phyloP scores from a whole-genome alignment of 2,797 vertebrate genomes.

The Falco novaeseelandiae region DNA sequence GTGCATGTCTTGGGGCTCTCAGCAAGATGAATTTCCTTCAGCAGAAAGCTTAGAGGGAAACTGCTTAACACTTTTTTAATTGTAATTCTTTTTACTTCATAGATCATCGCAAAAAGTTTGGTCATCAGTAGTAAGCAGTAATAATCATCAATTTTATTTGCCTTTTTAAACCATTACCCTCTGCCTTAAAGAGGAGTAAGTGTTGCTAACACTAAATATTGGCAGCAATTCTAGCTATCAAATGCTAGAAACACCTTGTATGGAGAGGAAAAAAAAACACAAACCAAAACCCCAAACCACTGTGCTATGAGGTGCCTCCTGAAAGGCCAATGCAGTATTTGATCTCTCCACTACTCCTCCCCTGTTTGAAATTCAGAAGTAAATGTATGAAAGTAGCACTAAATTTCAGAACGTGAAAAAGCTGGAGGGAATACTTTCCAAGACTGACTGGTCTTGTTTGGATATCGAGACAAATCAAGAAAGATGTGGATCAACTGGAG shows the following conservation, averaged over 20 bases:
- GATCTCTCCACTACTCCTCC: not conserved
- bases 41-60: not conserved
- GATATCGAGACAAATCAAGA: constrained; percentile 1
- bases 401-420: constrained; percentile 1
- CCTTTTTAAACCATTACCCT: not conserved
- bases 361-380: not conserved
- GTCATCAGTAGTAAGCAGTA: not conserved
- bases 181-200: not conserved
- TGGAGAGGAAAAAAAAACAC: not conserved
- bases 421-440: not conserved
- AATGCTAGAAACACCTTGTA: not conserved
- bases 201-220: not conserved
- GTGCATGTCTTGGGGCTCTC: not conserved
- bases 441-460: not conserved
- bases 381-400: not conserved
- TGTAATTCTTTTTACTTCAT: not conserved
- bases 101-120: not conserved
- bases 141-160: not conserved
- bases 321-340: not conserved
- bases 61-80: not conserved
- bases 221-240: not conserved
- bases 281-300: not conserved
- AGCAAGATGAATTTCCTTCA: not conserved
- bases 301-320: not conserved
- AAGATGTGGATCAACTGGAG: not conserved